Evolutionary conservation across 2,797 vertebrate species (phyloP), one percentile per base, ranked within the genome.

Genomic region (Hafferia zeledoni): DNA sequence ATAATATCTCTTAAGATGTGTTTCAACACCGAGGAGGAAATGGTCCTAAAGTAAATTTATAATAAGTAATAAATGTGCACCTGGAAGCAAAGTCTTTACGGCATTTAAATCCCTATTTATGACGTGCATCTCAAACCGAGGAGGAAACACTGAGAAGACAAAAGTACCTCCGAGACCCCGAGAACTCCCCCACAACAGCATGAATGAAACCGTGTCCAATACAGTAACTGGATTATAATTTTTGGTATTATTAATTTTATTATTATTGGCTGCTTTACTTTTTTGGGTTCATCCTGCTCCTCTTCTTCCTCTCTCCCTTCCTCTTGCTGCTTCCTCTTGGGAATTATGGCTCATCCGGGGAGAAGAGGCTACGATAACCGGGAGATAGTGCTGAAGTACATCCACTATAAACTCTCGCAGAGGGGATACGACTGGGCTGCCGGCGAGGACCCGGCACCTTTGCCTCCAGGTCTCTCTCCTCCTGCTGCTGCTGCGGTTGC

Each of bases 371-470:
- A 98, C 52, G 98, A 98, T 89, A 98, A 98, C 97, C 99, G 99
- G 94, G 98, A 98, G 95, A 98, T 99, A 89, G 99, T 99, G 97
- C 98, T 98, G 97, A 99, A 99, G 97, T 99, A 99, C 81, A 99
- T 99, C 97, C 98, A 98, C 97, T 99, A 99, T 97, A 99, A 99
- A 98, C 99, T 99, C 96, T 98, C 98, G 17, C 99, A 99, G 97
- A 98, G 97, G 90, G 99, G 99, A 74, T 99, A 98, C 94, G 98
- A 97, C 94, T 99, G 99, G 99, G 98, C 98, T 30, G 98, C 98
- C 56, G 83, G 94, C 27, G 95, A 95, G 95, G 94, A 97, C 96
- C 86, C 20, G 96, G 95, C 82, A 91, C 70, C 96, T 50, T 90
- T 83, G 93, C 57, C 53, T 64, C 89, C 70, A 17, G 80, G 46